Conservation (phyloP, 2,888 invertebrate genomes). For the Chelonus formosanus region DNA sequence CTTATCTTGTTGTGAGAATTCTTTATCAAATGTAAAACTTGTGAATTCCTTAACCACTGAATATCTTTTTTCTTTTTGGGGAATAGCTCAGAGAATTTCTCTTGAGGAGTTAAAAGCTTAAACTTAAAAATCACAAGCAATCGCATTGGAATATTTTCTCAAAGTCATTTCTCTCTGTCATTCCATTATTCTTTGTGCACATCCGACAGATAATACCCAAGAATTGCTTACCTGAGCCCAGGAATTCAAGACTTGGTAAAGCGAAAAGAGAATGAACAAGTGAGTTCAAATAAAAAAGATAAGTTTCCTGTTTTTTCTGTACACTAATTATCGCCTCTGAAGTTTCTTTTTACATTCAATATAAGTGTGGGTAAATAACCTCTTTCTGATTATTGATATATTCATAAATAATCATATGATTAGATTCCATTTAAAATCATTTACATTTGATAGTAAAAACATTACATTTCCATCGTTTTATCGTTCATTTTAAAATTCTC, state of each 20-base stretch:
- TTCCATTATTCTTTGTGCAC: conserved; percentile 11
- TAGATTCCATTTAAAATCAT: too few species aligned
- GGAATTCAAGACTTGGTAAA: conserved; percentile 5
- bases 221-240: conserved; percentile 14
- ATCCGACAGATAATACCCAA: conserved; percentile 11
- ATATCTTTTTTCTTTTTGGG: not conserved
- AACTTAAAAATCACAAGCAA: not conserved
- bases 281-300: not conserved
- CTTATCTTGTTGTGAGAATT: too few species aligned
- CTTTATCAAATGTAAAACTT: conserved; percentile 1
- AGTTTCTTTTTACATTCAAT: conserved; percentile 2
- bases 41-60: not conserved
- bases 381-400: not conserved
- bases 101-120: conserved; percentile 4
- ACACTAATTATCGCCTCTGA: conserved; percentile 11
- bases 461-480: too few species aligned
- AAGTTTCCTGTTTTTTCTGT: conserved; percentile 2
- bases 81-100: not conserved
- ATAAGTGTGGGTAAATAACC: conserved; percentile 2
- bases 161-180: conserved; percentile 12
- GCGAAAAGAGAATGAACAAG: conserved; percentile 1
- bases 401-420: too few species aligned
- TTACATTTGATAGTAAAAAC: too few species aligned
- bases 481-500: too few species aligned
- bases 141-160: not conserved